Percentiles rank a stretch among this genome's conserved stretches.
These are phyloP conservation scores for Brachionus rotundiformis DNA, from an alignment of 1,140 invertebrate genomes.

Conservation along the genomic window DNA sequence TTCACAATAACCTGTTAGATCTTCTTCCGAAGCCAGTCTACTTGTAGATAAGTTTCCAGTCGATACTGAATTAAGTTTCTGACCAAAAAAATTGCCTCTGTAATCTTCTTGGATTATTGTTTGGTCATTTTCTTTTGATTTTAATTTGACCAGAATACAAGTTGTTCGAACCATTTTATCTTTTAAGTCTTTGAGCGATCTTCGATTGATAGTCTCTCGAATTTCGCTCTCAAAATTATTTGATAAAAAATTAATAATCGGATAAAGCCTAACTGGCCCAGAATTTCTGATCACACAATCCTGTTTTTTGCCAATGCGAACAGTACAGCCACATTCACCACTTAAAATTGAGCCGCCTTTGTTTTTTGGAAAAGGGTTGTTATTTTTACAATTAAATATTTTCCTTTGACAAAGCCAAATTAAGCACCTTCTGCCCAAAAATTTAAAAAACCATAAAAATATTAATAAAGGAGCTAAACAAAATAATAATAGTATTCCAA, in stretches of 20 bases:
- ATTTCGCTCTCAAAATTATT: background rate
- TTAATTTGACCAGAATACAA: background rate
- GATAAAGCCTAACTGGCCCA: background rate
- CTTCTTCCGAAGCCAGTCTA: background rate
- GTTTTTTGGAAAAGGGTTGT: background rate
- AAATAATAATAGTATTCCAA: slow-evolving; percentile 30
- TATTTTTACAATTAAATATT: background rate
- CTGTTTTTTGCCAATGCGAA: background rate
- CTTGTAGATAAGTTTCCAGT: background rate
- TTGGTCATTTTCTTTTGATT: background rate
- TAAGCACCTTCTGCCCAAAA: background rate
- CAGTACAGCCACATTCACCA: slow-evolving; percentile 22
- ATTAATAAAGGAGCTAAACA: background rate
- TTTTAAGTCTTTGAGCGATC: background rate
- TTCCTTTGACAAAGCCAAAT: background rate
- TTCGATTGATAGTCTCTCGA: background rate
- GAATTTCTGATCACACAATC: background rate
- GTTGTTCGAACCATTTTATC: background rate
- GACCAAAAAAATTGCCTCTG: background rate
- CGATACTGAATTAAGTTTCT: background rate
- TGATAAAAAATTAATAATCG: background rate
- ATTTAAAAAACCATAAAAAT: slow-evolving; percentile 38
- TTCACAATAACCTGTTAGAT: slow-evolving; percentile 17
- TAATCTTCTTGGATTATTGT: background rate
- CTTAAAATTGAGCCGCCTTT: slow-evolving; percentile 12